Conservation (phyloP, 2,797 vertebrate species). For the Acipenser ruthenus region DNA sequence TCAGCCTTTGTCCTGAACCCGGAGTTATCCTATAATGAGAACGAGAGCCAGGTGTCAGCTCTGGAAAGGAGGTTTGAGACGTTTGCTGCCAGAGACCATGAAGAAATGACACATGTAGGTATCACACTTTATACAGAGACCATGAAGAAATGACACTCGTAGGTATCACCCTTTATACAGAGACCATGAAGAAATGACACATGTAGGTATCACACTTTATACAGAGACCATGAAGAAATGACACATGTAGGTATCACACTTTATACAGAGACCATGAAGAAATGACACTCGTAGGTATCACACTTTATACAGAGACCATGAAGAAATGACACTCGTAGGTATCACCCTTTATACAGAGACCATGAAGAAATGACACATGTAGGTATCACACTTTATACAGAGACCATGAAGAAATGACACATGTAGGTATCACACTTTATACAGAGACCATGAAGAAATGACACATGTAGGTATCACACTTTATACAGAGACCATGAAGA, state of each 20-base stretch:
- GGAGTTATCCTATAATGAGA: conserved; percentile 60
- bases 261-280: conserved; percentile 74
- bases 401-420: conserved; percentile 81
- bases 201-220: conserved; percentile 71
- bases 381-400: conserved; percentile 51
- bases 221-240: conserved; percentile 76
- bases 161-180: conserved; percentile 51
- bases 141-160: conserved; percentile 88
- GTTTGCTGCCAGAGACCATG: conserved; percentile 66
- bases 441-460: conserved; percentile 76
- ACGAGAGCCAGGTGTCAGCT: conserved; percentile 41
- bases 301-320: conserved; percentile 63
- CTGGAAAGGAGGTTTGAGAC: conserved; percentile 73
- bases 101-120: conserved; percentile 87
- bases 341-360: conserved; percentile 44
- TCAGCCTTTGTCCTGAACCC: conserved; percentile 77
- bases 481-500: conserved; percentile 74
- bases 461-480: conserved; percentile 75
- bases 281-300: conserved; percentile 77
- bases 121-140: conserved; percentile 33
- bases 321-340: conserved; percentile 87
- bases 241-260: conserved; percentile 75
- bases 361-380: conserved; percentile 88
- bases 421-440: conserved; percentile 71
- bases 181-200: conserved; percentile 81